Evolutionary conservation across 2,113 vertebrate species (phyloP).

Genomic region (Promerops cafer): DNA sequence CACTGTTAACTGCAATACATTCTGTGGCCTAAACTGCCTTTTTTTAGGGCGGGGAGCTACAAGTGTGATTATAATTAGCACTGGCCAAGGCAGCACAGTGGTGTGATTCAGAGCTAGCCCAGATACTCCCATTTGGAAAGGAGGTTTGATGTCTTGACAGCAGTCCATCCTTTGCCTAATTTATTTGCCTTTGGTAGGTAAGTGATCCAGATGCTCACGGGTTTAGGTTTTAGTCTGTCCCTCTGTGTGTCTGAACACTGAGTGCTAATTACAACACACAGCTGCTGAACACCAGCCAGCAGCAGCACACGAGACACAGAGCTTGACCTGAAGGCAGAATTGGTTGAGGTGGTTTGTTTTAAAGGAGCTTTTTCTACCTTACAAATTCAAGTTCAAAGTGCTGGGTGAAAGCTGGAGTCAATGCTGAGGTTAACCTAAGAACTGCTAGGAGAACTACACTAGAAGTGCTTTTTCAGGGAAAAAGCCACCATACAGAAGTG

Average conservation of each 20-base stretch:
- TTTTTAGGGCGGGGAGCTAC: background rate
- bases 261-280: background rate
- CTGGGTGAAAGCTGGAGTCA: background rate
- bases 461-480: background rate
- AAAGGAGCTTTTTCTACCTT: background rate
- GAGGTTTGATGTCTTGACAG: background rate
- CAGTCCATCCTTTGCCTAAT: background rate
- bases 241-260: background rate
- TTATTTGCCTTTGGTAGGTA: background rate
- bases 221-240: background rate
- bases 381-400: background rate
- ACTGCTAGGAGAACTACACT: background rate
- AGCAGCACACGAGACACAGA: fast-evolving
- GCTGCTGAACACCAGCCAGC: background rate
- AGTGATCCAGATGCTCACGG: background rate
- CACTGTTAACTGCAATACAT: background rate
- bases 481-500: background rate
- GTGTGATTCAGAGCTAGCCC: background rate
- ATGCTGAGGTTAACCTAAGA: background rate
- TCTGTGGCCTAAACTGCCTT: background rate
- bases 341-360: background rate
- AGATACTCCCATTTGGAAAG: background rate
- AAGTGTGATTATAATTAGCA: background rate
- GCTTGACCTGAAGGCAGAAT: background rate
- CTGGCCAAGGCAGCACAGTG: background rate